Percentiles rank a stretch among this genome's conserved stretches.
These are phyloP conservation scores for Orchestes rusci DNA, from an alignment of 2,888 invertebrate species.

Conservation along the genomic window DNA sequence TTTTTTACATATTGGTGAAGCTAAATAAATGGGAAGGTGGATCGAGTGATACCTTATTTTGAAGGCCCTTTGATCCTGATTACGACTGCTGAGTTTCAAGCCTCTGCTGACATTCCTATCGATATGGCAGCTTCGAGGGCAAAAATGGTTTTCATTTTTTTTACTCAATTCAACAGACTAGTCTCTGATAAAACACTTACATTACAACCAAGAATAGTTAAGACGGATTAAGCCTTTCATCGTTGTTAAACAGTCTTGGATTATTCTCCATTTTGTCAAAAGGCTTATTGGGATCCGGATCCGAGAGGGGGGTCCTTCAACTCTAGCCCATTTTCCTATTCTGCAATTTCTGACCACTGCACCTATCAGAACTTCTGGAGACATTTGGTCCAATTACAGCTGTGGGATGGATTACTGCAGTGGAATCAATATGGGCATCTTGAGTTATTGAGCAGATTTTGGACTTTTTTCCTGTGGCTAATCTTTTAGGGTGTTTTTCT, in stretches of 20 bases:
- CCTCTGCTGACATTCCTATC: no score
- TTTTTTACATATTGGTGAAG: no score
- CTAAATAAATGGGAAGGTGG: no score
- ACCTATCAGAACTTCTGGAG: slow-evolving; percentile 80
- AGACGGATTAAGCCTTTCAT: slow-evolving; percentile 93
- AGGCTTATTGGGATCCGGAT: slow-evolving; percentile 97
- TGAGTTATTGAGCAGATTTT: slow-evolving; percentile 57
- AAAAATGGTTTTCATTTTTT: no score
- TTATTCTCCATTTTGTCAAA: slow-evolving; percentile 99
- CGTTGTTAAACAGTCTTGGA: slow-evolving; percentile 84
- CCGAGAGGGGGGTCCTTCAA: slow-evolving; percentile 93
- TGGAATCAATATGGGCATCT: slow-evolving; percentile 87
- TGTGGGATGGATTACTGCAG: slow-evolving; percentile 76
- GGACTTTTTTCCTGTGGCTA: slow-evolving; percentile 29
- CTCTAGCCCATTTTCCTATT: slow-evolving; percentile 88
- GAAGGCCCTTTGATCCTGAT: no score
- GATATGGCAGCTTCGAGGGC: no score
- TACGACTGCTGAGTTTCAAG: no score
- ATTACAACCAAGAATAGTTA: slow-evolving; percentile 90
- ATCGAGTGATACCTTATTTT: no score
- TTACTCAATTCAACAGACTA: slow-evolving; percentile 89
- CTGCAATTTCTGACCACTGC: slow-evolving; percentile 79
- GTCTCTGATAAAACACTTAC: slow-evolving; percentile 89
- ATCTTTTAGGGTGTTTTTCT: slow-evolving; percentile 50
- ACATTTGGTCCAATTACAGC: slow-evolving; percentile 97